Conservation (phyloP, 1,140 invertebrate genomes). For the Ptiloglossa arizonensis region DNA sequence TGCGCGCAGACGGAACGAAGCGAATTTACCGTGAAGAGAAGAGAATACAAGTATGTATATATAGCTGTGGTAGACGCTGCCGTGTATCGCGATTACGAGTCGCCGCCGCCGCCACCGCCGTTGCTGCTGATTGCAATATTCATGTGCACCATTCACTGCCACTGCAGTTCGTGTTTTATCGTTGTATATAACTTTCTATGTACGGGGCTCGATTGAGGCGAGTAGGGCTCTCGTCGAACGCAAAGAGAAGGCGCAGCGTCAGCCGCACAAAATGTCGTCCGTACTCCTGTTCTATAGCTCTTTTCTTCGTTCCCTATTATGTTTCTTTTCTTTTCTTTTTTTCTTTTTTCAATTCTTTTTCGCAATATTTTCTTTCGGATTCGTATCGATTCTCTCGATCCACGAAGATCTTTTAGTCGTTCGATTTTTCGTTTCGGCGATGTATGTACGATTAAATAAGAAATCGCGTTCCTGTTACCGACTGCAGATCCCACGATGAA, state of each 20-base stretch:
- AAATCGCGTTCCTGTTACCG: background rate
- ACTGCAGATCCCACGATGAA: background rate
- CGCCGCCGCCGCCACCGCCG: slow-evolving; percentile 33
- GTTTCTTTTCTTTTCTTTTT: background rate
- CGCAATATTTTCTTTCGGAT: background rate
- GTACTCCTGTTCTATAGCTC: slow-evolving; percentile 17
- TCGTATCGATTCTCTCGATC: background rate
- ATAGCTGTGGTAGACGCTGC: slow-evolving; percentile 77
- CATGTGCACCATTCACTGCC: slow-evolving; percentile 82
- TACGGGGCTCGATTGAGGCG: slow-evolving; percentile 59
- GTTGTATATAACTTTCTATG: slow-evolving; percentile 70
- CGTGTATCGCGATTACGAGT: slow-evolving; percentile 74
- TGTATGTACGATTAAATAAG: background rate
- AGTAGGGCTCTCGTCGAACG: slow-evolving; percentile 48
- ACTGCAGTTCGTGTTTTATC: slow-evolving; percentile 81
- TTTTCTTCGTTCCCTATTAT: background rate
- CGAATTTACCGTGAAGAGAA: slow-evolving; percentile 42
- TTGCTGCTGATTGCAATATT: slow-evolving; percentile 78
- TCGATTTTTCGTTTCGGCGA: background rate
- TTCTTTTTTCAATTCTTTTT: background rate
- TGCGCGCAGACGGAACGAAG: slow-evolving; percentile 6
- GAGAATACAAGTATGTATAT: slow-evolving; percentile 28
- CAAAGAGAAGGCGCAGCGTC: slow-evolving; percentile 34
- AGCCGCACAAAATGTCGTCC: slow-evolving; percentile 32
- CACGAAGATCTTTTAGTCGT: background rate